A percentile compares a stretch with the other conserved stretches of the same genome.
These are phyloP conservation scores for Trichopoda pennipes DNA, from an alignment of 2,888 invertebrate species.

Conservation along the genomic window DNA sequence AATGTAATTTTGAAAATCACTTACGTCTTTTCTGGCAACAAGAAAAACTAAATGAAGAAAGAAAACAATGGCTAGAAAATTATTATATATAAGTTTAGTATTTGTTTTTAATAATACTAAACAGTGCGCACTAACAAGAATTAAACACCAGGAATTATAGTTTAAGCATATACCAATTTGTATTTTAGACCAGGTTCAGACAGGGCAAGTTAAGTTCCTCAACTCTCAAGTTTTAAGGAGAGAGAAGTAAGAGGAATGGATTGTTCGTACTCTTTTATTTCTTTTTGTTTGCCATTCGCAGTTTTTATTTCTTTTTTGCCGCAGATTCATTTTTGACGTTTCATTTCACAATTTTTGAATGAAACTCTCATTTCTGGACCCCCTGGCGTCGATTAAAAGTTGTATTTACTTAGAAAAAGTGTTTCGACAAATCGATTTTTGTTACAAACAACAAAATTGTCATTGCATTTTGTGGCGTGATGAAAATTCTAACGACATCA, in stretches of 20 bases:
- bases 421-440: conserved; percentile 42
- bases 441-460: conserved; percentile 36
- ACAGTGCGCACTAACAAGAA: conserved; percentile 28
- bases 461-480: conserved; percentile 48
- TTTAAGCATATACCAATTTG: conserved; percentile 25
- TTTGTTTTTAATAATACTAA: conserved; percentile 25
- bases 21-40: conserved; percentile 43
- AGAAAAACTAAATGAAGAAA: conserved; percentile 12
- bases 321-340: too few relatives aligned
- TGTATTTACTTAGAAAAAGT: conserved; percentile 42
- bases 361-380: conserved; percentile 25
- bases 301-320: too few relatives aligned
- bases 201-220: conserved; percentile 8
- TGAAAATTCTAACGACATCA: conserved; percentile 4
- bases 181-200: conserved; percentile 19
- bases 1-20: conserved; percentile 28
- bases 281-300: conserved; percentile 38
- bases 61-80: conserved; percentile 27
- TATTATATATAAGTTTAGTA: not conserved
- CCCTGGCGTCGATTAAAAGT: conserved; percentile 32
- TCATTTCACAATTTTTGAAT: conserved; percentile 18
- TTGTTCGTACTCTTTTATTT: conserved; percentile 36
- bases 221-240: conserved; percentile 37
- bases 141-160: conserved; percentile 37
- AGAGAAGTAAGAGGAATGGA: not conserved